Evolutionary conservation across 2,797 vertebrate genomes (phyloP), one percentile per base, ranked within the genome.

Genomic region (Valencia hispanica): DNA sequence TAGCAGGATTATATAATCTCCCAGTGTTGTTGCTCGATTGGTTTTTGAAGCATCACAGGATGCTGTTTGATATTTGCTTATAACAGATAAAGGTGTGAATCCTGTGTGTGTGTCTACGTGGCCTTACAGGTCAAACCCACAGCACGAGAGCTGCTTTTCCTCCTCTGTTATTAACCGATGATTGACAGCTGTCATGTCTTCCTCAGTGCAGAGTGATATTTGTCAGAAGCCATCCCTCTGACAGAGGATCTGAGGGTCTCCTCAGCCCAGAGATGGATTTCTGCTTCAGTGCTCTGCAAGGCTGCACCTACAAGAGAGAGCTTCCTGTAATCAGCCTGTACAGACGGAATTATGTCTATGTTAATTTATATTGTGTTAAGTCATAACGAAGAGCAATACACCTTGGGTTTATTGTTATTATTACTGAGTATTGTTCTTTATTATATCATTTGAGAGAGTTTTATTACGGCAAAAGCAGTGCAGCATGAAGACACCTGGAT

Each of bases 101-200:
- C 70, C 71, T 74, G 74, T 71, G 81, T 72, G 78, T 73, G 83
- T 61, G 41, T 74, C 27, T 53, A 7, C 32, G 70, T 76, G 85
- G 77, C 83, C 81, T 89, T 72, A 15, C 82, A 45, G 86, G 86
- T 91, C 87, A 89, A 86, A 88, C 76, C 74, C 86, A 65, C 79
- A 34, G 74, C 55, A 70, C 70, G 84, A 18, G 81, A 81, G 86
- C 88, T 70, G 86, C 82, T 89, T 85, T 78, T 79, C 89, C 85
- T 90, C 84, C 72, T 72, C 89, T 53, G 87, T 91, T 89, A 89
- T 88, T 84, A 89, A 75, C 75, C 68, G 78, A 82, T 93, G 94
- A 95, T 80, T 93, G 95, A 89, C 95, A 94, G 94, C 94, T 95
- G 94, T 94, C 95, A 94, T 92, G 93, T 94, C 89, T 81, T 90